Percentiles rank a stretch among this genome's conserved stretches.
Evolutionary conservation across 2,113 vertebrate genomes (phyloP).

Genomic region (Labeo rohita): DNA sequence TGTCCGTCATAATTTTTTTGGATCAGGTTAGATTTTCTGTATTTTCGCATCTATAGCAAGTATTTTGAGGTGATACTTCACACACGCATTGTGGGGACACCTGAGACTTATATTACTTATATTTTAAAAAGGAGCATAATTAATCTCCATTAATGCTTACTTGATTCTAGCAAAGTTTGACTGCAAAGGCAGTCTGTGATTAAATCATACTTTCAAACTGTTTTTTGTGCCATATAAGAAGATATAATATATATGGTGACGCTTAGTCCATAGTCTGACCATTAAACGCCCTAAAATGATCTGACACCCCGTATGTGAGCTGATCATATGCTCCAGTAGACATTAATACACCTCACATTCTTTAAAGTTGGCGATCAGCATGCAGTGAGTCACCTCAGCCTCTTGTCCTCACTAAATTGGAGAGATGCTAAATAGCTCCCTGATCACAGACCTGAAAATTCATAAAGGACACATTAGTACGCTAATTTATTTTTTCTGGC

Average conservation of each 20-base stretch:
- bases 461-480: background rate
- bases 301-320: background rate
- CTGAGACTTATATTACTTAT: too few species aligned
- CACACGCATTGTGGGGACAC: too few species aligned
- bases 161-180: background rate
- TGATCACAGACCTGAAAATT: background rate
- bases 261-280: too few species aligned
- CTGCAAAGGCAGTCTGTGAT: background rate
- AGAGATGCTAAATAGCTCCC: background rate
- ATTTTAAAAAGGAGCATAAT: too few species aligned
- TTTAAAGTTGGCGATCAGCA: constrained; percentile 3
- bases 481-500: background rate
- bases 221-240: background rate
- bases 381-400: constrained; percentile 2
- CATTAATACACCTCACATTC: background rate
- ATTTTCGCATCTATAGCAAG: too few species aligned
- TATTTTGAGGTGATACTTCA: too few species aligned
- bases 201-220: background rate
- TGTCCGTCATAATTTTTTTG: too few species aligned
- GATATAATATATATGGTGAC: background rate
- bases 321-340: background rate
- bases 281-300: background rate
- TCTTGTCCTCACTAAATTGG: background rate
- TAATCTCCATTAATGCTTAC: background rate
- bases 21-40: too few species aligned